A percentile compares a stretch with the other conserved stretches of the same genome.
Evolutionary conservation across 2,113 vertebrate species (phyloP).

Genomic region (Bufo gargarizans): DNA sequence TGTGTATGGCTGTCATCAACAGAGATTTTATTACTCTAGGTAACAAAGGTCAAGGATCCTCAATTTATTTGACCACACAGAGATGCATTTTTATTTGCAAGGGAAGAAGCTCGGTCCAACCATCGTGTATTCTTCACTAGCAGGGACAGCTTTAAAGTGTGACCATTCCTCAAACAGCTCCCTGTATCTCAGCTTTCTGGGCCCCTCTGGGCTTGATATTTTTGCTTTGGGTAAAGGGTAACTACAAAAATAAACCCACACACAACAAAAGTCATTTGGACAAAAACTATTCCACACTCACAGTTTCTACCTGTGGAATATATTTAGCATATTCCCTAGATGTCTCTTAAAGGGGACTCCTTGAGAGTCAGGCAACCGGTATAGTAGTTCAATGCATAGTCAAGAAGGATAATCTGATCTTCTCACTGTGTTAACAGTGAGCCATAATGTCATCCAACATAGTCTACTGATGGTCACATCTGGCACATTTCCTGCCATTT

Average conservation of each 20-base stretch:
- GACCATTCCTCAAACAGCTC: neutral
- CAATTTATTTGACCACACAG: too few relatives aligned
- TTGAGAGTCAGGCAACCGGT: too few relatives aligned
- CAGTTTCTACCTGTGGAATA: too few relatives aligned
- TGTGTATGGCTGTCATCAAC: too few relatives aligned
- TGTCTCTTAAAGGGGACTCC: neutral
- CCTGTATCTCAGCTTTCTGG: neutral
- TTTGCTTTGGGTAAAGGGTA: neutral
- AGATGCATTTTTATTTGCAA: too few relatives aligned
- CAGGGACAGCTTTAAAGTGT: neutral
- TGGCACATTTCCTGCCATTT: neutral
- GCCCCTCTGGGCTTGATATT: neutral
- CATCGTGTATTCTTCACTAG: too few relatives aligned
- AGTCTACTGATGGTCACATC: neutral
- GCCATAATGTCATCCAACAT: neutral
- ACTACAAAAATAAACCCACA: neutral
- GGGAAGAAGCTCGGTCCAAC: too few relatives aligned
- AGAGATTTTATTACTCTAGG: too few relatives aligned
- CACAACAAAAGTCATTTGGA: neutral
- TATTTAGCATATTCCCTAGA: too few relatives aligned
- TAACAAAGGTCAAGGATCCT: too few relatives aligned
- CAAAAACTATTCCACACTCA: too few relatives aligned
- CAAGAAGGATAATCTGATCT: neutral
- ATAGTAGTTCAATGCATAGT: neutral
- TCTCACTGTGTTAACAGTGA: neutral